Evolutionary conservation across 1,140 invertebrate species (phyloP).

Genomic region (Brachionus paranguensis): DNA sequence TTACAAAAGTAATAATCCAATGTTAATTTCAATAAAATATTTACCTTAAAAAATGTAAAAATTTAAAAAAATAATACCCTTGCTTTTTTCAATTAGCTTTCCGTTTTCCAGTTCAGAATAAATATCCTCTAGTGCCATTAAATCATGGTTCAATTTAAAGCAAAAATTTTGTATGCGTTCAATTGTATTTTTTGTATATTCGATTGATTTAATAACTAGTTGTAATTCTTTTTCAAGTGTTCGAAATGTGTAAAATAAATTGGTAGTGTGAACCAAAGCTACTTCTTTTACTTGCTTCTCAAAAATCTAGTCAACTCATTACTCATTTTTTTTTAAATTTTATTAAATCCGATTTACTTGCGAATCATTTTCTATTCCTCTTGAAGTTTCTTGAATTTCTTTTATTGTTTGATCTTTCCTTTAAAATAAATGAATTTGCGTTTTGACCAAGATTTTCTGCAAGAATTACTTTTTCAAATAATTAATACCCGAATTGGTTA

Average conservation of each 20-base stretch:
- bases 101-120: not conserved
- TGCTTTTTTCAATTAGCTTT: not conserved
- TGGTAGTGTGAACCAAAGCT: not conserved
- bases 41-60: not conserved
- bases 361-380: not conserved
- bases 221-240: slow-evolving; percentile 29
- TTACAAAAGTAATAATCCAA: too few relatives aligned
- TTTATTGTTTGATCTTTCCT: not conserved
- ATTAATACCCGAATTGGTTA: not conserved
- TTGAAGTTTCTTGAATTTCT: not conserved
- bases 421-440: not conserved
- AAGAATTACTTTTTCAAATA: not conserved
- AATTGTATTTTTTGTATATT: not conserved
- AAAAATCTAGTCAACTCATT: not conserved
- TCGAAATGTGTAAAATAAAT: slow-evolving; percentile 23
- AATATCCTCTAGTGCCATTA: not conserved
- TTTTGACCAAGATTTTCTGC: not conserved
- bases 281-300: slow-evolving; percentile 15
- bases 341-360: not conserved
- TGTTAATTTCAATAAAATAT: too few relatives aligned
- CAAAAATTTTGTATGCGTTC: slow-evolving; percentile 23
- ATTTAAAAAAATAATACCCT: not conserved
- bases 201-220: not conserved
- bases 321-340: not conserved
- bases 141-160: not conserved